Evolutionary conservation across 2,888 invertebrate genomes (phyloP), one percentile per base, ranked within the genome.

Genomic region (Dasypogon diadema): DNA sequence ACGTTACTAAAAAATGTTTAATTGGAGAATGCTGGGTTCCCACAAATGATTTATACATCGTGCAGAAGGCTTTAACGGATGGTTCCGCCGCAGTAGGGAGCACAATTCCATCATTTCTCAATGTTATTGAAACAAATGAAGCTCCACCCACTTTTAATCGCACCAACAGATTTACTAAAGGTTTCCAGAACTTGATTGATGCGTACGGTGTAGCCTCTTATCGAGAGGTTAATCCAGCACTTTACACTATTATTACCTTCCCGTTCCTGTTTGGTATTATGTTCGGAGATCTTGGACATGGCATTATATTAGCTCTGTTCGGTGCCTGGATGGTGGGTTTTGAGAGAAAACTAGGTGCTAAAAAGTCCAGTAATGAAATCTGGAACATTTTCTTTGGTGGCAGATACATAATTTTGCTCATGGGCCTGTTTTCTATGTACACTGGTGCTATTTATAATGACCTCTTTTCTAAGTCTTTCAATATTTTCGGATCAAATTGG

Each of bases 361-460:
- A 91, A 82, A 93, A 92, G 80, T 88, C 90, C 10, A 89, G 86
- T 82, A 92, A 90, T 83, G 95, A 97, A 93, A 98, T 99, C 79
- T 98, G 96, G 93, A 95, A 92, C 83, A 98, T 97, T 80, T 98
- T 99, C 89, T 98, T 98, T 86, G 95, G 95, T 79, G 99, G 99
- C 1, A 94, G 99, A 65, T 99, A 99, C 87, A 96, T 99, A 78
- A 94, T 99, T 73, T 88, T 98, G 5, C 89, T 99, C 55, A 99
- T 99, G 99, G 98, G 98, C 0, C 77, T 95, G 10, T 99, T 99
- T 88, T 98, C 98, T 0, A 92, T 98, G 87, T 99, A 99, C 88
- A 98, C 99, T 2, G 99, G 99, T 0, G 84, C 98, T n/a, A 93
- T 99, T 78, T 99, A 99, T 88, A 99, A 99, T 87, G 99, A 99